Evolutionary conservation across 2,113 vertebrate genomes (phyloP).

Genomic region (Rhea americana): DNA sequence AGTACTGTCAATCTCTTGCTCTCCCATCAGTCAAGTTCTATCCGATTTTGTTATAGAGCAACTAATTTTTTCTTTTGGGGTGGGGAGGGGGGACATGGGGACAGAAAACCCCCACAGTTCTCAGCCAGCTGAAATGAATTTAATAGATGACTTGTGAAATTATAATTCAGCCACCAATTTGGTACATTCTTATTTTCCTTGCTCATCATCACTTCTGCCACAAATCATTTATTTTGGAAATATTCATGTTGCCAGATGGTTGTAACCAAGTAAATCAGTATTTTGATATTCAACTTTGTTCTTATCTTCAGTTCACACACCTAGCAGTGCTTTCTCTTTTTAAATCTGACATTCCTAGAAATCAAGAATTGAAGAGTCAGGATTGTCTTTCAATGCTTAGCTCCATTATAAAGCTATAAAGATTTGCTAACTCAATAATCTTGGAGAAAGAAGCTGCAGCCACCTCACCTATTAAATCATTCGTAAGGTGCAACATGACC

Average conservation of each 20-base stretch:
- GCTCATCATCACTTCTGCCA: not conserved
- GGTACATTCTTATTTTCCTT: not conserved
- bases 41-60: not conserved
- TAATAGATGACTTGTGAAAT: not conserved
- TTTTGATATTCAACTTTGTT: not conserved
- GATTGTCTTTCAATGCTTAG: not conserved
- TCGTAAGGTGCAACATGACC: not conserved
- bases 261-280: not conserved
- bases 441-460: not conserved
- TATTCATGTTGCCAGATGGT: not conserved
- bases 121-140: not conserved
- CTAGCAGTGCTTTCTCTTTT: not conserved
- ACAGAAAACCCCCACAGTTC: not conserved
- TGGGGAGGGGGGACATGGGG: too few species aligned
- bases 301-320: not conserved
- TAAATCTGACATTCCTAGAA: not conserved
- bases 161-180: not conserved
- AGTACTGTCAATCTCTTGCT: not conserved
- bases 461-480: not conserved
- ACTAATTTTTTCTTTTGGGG: not conserved
- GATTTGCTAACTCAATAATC: not conserved
- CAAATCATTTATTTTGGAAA: not conserved
- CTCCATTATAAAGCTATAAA: not conserved
- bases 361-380: not conserved
- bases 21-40: not conserved